These are phyloP conservation scores for Taenaris catops DNA, from an alignment of 2,888 invertebrate species.

Conservation along the genomic window DNA sequence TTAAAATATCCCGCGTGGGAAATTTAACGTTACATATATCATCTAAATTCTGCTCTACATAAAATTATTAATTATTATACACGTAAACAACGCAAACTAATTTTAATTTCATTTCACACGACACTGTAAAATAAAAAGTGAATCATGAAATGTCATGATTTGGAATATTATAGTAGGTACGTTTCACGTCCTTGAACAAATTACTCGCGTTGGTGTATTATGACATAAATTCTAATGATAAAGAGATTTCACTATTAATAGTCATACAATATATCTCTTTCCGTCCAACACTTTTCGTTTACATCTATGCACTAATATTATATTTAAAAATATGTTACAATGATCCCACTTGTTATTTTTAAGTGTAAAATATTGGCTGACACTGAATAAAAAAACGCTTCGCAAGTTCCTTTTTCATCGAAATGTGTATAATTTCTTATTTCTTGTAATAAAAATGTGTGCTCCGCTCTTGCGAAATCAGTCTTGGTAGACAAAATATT, in stretches of 20 bases:
- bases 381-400: conserved; percentile 24
- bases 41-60: conserved; percentile 58
- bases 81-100: conserved; percentile 28
- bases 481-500: conserved; percentile 25
- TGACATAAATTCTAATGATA: conserved; percentile 54
- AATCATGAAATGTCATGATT: conserved; percentile 1
- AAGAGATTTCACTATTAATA: conserved; percentile 59
- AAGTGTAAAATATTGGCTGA: conserved; percentile 48
- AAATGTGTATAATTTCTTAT: conserved; percentile 8
- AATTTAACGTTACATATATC: conserved; percentile 63
- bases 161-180: conserved; percentile 6
- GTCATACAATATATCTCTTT: conserved; percentile 69
- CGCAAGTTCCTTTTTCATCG: conserved; percentile 16
- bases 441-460: conserved; percentile 16
- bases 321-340: conserved; percentile 76
- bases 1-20: conserved; percentile 49
- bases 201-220: conserved; percentile 18
- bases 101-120: conserved; percentile 5
- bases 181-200: conserved; percentile 7
- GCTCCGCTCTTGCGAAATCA: conserved; percentile 26
- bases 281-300: conserved; percentile 52
- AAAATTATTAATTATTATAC: conserved; percentile 42
- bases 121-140: conserved; percentile 14
- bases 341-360: conserved; percentile 78
- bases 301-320: conserved; percentile 74